Conservation (phyloP, 2,797 vertebrate genomes). For the Pachyuromys duprasi region DNA sequence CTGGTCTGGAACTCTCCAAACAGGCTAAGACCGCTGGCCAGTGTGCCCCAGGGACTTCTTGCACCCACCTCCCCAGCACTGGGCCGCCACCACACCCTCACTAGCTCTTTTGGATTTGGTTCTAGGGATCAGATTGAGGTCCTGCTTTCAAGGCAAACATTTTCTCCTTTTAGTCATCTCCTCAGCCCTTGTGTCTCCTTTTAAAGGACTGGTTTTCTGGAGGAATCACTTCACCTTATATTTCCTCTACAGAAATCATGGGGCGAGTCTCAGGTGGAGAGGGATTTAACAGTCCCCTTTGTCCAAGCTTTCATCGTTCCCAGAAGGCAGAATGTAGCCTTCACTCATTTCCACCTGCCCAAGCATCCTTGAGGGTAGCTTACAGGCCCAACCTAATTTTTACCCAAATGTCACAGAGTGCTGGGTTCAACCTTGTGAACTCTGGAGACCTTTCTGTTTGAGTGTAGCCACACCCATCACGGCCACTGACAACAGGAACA, state of each 20-base stretch:
- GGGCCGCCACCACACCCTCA: background rate
- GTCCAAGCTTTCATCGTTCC: background rate
- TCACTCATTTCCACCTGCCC: background rate
- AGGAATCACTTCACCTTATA: slow-evolving; percentile 4
- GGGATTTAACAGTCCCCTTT: background rate
- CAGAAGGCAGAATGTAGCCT: background rate
- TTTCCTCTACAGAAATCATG: background rate
- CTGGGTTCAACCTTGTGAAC: background rate
- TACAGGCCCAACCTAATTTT: background rate
- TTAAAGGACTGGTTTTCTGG: background rate
- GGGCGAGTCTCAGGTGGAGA: slow-evolving; percentile 11
- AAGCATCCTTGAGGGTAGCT: background rate
- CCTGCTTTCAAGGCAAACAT: background rate
- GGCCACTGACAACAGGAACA: too few species aligned
- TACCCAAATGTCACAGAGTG: background rate
- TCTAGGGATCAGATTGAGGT: background rate
- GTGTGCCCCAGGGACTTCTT: too few species aligned
- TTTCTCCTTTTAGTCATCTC: background rate
- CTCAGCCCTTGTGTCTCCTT: background rate
- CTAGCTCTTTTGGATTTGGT: background rate
- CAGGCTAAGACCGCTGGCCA: background rate
- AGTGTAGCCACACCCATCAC: background rate
- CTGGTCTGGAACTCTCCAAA: background rate
- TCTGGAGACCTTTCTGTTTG: background rate
- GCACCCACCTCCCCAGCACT: background rate